Percentiles rank a stretch among this genome's conserved stretches.
Conservation (phyloP, 2,888 invertebrate genomes). For the Yponomeuta malinellus region DNA sequence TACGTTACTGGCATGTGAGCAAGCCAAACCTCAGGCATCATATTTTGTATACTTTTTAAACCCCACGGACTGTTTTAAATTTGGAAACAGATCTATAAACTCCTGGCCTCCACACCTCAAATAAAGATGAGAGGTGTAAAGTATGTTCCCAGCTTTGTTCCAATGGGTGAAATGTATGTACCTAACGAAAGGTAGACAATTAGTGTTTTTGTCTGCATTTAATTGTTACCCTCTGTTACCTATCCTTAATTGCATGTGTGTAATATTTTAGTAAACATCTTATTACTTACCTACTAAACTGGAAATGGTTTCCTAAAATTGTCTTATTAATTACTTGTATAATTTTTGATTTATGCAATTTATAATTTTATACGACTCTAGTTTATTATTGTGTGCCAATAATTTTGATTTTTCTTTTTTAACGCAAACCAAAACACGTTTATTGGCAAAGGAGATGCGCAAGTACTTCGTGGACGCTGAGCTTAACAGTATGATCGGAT, state of each 20-base stretch:
- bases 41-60: too few species aligned
- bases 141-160: too few species aligned
- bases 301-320: neutral
- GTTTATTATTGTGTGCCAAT: slow-evolving; percentile 4
- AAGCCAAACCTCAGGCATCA: too few species aligned
- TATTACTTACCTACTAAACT: neutral
- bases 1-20: too few species aligned
- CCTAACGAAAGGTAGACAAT: too few species aligned
- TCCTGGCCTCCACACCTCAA: too few species aligned
- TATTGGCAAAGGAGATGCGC: slow-evolving; percentile 83
- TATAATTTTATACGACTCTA: neutral
- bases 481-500: slow-evolving; percentile 84
- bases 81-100: too few species aligned
- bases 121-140: too few species aligned
- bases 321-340: neutral
- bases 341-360: neutral
- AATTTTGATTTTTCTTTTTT: slow-evolving; percentile 58
- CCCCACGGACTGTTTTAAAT: too few species aligned
- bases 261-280: neutral
- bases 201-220: neutral
- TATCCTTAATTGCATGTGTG: neutral
- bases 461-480: slow-evolving; percentile 89
- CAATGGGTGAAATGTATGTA: too few species aligned
- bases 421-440: slow-evolving; percentile 65
- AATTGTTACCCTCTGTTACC: neutral